These are phyloP conservation scores for Aporophyla lueneburgensis DNA, from an alignment of 2,888 invertebrate genomes.

Conservation along the genomic window DNA sequence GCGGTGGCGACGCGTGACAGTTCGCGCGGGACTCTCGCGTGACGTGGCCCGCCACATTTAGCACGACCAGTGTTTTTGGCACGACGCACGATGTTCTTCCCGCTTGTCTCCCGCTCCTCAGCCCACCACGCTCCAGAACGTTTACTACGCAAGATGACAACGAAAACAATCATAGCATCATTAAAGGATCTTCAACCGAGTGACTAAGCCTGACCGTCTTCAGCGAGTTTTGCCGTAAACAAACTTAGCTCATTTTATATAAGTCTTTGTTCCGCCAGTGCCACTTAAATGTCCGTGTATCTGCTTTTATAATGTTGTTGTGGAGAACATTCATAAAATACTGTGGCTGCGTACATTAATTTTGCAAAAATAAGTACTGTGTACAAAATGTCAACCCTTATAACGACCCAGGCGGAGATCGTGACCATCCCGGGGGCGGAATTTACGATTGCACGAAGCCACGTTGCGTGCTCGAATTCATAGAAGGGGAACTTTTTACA, in stretches of 20 bases:
- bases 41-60: slow-evolving; percentile 86
- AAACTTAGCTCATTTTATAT: slow-evolving; percentile 40
- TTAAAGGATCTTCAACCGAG: slow-evolving; percentile 50
- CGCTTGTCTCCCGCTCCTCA: slow-evolving; percentile 76
- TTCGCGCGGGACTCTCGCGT: slow-evolving; percentile 72
- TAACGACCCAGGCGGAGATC: slow-evolving; percentile 65
- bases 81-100: slow-evolving; percentile 81
- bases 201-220: slow-evolving; percentile 60
- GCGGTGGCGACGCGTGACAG: slow-evolving; percentile 73
- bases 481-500: slow-evolving; percentile 56
- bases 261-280: slow-evolving; percentile 45
- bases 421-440: slow-evolving; percentile 68
- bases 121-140: slow-evolving; percentile 51
- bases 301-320: slow-evolving; percentile 34
- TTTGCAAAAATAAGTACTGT: slow-evolving; percentile 50
- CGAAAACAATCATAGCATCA: slow-evolving; percentile 63
- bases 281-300: slow-evolving; percentile 30
- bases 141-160: slow-evolving; percentile 66
- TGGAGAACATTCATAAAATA: slow-evolving; percentile 24
- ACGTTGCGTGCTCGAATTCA: slow-evolving; percentile 67
- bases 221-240: slow-evolving; percentile 40
- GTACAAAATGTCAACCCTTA: slow-evolving; percentile 63
- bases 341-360: slow-evolving; percentile 33
- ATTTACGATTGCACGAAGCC: slow-evolving; percentile 74
- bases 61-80: slow-evolving; percentile 84